These are phyloP conservation scores for Vicugna pacos DNA, from an alignment of 2,113 vertebrate species.

Conservation along the genomic window DNA sequence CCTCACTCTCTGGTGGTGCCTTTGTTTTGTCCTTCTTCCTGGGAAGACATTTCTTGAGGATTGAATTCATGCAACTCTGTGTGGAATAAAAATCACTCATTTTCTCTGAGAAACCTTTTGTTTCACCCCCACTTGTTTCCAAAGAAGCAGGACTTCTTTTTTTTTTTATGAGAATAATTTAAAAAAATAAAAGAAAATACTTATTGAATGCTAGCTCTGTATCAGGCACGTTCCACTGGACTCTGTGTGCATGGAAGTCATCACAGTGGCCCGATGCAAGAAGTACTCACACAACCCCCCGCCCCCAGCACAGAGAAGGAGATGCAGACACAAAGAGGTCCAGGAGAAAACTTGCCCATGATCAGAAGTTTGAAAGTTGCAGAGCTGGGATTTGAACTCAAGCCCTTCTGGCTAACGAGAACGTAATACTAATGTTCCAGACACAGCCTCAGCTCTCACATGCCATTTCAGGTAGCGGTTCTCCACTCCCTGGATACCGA, in stretches of 20 bases:
- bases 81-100: constrained; percentile 49
- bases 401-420: background rate
- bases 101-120: constrained; percentile 38
- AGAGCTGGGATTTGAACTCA: background rate
- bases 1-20: background rate
- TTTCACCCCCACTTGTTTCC: constrained; percentile 28
- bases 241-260: background rate
- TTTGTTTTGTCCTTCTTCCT: constrained; percentile 54
- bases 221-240: background rate
- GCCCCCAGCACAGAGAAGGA: background rate
- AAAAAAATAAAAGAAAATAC: constrained; percentile 18
- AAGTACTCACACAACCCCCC: background rate
- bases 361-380: background rate
- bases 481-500: background rate
- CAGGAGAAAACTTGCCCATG: background rate
- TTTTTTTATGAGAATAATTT: background rate
- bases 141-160: constrained; percentile 12
- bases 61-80: background rate
- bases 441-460: background rate
- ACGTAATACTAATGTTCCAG: fast-evolving
- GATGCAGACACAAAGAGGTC: background rate
- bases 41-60: constrained; percentile 25
- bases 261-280: background rate
- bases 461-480: background rate
- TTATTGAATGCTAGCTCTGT: constrained; percentile 32